Conservation (phyloP, 2,113 vertebrate genomes). For the Columba livia region DNA sequence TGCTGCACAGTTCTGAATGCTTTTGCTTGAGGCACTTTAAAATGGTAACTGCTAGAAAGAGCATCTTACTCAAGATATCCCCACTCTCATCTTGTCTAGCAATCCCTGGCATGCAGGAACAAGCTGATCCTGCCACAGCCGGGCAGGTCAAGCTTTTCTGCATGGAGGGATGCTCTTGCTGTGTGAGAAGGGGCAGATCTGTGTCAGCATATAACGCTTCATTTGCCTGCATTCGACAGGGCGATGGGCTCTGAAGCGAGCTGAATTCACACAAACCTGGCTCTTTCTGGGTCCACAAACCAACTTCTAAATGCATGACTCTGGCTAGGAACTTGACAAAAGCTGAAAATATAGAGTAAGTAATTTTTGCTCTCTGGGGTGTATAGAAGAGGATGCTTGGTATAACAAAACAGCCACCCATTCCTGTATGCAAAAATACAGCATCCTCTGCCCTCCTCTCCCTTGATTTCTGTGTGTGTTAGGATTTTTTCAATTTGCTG, state of each 20-base stretch:
- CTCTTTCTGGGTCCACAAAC: background rate
- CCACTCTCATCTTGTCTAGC: fast-evolving
- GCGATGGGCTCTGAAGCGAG: background rate
- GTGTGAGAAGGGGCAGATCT: background rate
- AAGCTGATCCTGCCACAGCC: background rate
- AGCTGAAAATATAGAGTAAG: background rate
- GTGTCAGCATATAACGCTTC: background rate
- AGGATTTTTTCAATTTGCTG: background rate
- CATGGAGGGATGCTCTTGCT: background rate
- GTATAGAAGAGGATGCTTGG: background rate
- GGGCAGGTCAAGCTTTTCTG: background rate
- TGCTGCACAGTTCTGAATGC: fast-evolving
- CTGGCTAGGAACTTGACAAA: background rate
- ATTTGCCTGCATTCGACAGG: fast-evolving
- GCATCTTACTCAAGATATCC: background rate
- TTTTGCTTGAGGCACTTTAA: background rate
- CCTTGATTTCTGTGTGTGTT: background rate
- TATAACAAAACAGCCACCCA: background rate
- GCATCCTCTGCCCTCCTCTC: background rate
- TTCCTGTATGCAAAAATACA: background rate
- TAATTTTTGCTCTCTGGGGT: fast-evolving
- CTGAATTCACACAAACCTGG: background rate
- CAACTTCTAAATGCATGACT: background rate
- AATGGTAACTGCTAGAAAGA: background rate
- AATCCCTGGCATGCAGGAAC: background rate